phyloP scores from a whole-genome alignment of 2,888 invertebrate species.

The Himalopsyche kuldschensis region DNA sequence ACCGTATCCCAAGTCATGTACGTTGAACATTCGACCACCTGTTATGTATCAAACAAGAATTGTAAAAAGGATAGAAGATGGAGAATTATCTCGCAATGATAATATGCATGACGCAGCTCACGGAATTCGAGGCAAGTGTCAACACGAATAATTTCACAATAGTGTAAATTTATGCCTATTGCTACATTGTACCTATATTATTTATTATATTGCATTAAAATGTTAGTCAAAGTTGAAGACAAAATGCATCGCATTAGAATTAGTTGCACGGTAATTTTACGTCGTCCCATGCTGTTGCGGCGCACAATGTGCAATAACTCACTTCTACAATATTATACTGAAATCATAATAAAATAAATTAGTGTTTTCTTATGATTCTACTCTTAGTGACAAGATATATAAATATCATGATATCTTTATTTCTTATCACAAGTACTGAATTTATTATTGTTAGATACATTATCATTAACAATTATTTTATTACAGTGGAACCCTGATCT shows the following conservation, averaged over 20 bases:
- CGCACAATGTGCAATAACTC: background rate
- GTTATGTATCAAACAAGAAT: no score
- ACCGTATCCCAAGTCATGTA: no score
- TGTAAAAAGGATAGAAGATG: no score
- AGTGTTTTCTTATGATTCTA: background rate
- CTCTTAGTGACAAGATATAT: no score
- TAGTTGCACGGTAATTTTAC: background rate
- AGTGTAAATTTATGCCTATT: background rate
- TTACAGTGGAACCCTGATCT: no score
- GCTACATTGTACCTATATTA: background rate
- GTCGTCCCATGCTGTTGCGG: background rate
- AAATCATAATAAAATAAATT: background rate
- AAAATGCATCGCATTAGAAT: background rate
- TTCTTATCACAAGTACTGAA: no score
- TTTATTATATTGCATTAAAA: background rate
- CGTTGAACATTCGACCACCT: no score
- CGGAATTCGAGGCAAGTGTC: background rate
- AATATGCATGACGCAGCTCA: no score
- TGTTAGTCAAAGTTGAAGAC: background rate
- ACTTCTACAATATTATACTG: background rate
- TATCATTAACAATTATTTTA: no score
- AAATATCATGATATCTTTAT: no score
- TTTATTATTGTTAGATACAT: no score
- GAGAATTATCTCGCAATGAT: no score
- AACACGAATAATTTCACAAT: background rate